Percentiles rank a stretch among this genome's conserved stretches.
phyloP scores from a whole-genome alignment of 1,140 invertebrate genomes.

The Achatina immaculata region DNA sequence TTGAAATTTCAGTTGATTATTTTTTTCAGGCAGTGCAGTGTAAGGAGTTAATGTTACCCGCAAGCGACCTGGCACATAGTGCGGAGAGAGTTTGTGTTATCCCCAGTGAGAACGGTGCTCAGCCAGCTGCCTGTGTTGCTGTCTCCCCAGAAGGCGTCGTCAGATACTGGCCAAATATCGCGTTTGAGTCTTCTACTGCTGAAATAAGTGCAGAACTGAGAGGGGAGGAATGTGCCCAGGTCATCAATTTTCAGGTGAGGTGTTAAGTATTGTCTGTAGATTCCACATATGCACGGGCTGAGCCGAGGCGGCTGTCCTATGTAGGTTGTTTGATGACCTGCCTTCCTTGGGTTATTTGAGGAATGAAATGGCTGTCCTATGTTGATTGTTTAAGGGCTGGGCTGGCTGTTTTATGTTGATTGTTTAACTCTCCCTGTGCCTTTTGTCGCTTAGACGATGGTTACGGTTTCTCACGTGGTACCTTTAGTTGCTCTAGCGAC shows the following conservation, averaged over 20 bases:
- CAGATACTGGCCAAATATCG: conserved; percentile 90
- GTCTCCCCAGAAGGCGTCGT: conserved; percentile 93
- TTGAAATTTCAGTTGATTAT: background rate
- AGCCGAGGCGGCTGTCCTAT: too few species aligned
- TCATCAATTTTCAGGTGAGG: conserved; percentile 59
- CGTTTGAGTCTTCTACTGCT: conserved; percentile 87
- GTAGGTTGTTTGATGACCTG: too few species aligned
- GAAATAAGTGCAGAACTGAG: conserved; percentile 88
- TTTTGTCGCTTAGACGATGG: too few species aligned
- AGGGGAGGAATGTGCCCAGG: conserved; percentile 78
- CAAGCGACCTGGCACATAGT: conserved; percentile 91
- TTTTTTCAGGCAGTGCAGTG: conserved; percentile 74
- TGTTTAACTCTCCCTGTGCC: too few species aligned
- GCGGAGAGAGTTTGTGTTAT: conserved; percentile 90
- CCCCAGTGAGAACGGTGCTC: conserved; percentile 76
- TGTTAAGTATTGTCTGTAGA: too few species aligned
- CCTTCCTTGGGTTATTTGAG: too few species aligned
- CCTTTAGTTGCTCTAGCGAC: too few species aligned
- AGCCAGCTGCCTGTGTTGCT: conserved; percentile 84
- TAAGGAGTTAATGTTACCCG: conserved; percentile 87
- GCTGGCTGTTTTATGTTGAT: too few species aligned
- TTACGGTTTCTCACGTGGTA: too few species aligned
- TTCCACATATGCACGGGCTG: too few species aligned
- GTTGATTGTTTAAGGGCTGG: background rate
- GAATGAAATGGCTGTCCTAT: too few species aligned